Conservation (phyloP, 1,140 invertebrate species). For the Ceratosolen fusciceps region DNA sequence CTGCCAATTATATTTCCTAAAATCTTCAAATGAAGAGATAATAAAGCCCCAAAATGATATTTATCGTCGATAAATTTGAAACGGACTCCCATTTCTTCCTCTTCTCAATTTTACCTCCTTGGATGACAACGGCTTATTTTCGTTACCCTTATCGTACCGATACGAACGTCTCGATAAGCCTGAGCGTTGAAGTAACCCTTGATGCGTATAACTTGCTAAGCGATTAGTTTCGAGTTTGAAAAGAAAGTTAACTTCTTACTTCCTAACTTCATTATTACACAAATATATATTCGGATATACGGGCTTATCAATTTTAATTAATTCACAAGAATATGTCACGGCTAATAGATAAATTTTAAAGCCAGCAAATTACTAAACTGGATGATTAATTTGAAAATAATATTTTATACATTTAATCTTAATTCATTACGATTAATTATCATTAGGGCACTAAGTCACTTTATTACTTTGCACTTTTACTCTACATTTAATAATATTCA, state of each 20-base stretch:
- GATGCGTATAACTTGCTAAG: background rate
- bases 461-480: background rate
- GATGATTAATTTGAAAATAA: background rate
- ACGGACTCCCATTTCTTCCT: background rate
- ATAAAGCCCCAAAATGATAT: conserved; percentile 53
- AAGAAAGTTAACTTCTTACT: background rate
- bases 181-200: background rate
- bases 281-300: background rate
- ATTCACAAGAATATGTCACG: background rate
- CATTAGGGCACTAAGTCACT: too few species aligned
- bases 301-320: background rate
- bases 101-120: background rate
- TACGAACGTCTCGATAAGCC: background rate
- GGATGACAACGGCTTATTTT: background rate
- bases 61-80: conserved; percentile 53
- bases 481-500: too few species aligned
- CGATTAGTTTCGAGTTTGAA: background rate
- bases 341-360: background rate
- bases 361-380: background rate
- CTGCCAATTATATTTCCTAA: conserved; percentile 51
- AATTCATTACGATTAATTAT: background rate
- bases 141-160: background rate
- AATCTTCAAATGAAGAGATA: conserved; percentile 39
- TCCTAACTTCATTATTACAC: background rate
- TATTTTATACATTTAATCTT: background rate